phyloP scores from a whole-genome alignment of 2,888 invertebrate genomes.

The Archaeoteleia sp. region DNA sequence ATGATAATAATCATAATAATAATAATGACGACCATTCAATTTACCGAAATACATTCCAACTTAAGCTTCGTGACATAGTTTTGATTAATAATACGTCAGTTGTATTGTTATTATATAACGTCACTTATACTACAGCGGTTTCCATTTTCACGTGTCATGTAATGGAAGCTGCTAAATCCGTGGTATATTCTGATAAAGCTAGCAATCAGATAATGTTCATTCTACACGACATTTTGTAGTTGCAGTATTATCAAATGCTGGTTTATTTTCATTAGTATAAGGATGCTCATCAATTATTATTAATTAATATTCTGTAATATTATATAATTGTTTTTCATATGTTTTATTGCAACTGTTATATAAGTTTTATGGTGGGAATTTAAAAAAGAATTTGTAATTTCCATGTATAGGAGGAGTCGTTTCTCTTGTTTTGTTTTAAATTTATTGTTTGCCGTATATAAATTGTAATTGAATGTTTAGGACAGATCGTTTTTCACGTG shows the following conservation, averaged over 20 bases:
- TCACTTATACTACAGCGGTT: slow-evolving; percentile 22
- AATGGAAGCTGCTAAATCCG: slow-evolving; percentile 25
- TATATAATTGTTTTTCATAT: too few species aligned
- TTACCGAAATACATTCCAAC: slow-evolving; percentile 26
- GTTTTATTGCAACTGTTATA: too few species aligned
- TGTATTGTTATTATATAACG: slow-evolving; percentile 15
- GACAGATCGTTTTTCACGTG: slow-evolving; percentile 12
- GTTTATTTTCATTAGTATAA: too few species aligned
- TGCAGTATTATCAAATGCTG: slow-evolving; percentile 32
- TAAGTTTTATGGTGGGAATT: too few species aligned
- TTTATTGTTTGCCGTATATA: too few species aligned
- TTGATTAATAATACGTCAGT: slow-evolving; percentile 34
- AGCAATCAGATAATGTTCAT: slow-evolving; percentile 22
- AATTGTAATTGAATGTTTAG: too few species aligned
- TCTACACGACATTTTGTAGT: slow-evolving; percentile 19
- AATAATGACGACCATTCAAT: slow-evolving; percentile 20
- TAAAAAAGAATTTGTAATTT: too few species aligned
- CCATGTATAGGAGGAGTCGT: too few species aligned
- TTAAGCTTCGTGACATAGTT: slow-evolving; percentile 10
- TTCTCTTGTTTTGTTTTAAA: too few species aligned
- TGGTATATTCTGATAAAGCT: slow-evolving; percentile 12
- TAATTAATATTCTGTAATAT: too few species aligned
- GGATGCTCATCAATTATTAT: too few species aligned
- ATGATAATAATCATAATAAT: slow-evolving; percentile 24
- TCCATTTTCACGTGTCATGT: slow-evolving; percentile 18